A percentile compares a stretch with the other conserved stretches of the same genome.
Evolutionary conservation across 2,797 vertebrate species (phyloP).

Genomic region (Macropus fuliginosus): DNA sequence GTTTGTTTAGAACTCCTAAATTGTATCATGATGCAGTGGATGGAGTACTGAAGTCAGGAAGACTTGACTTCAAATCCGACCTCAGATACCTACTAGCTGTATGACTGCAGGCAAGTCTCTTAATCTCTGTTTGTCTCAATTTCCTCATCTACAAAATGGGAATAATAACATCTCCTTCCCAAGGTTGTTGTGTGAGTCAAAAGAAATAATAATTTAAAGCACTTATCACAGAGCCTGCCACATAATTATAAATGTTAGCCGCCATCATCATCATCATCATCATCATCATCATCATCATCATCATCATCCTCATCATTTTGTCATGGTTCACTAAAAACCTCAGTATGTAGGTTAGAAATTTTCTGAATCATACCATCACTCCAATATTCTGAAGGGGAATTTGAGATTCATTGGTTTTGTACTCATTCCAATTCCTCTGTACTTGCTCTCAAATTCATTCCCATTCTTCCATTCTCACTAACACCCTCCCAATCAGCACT

Average conservation of each 20-base stretch:
- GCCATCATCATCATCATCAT: too few relatives aligned
- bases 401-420: background rate
- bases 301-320: background rate
- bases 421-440: background rate
- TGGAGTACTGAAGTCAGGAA: background rate
- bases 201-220: background rate
- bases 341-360: background rate
- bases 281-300: background rate
- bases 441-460: background rate
- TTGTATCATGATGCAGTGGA: background rate
- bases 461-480: background rate
- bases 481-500: background rate
- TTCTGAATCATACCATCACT: background rate
- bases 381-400: background rate
- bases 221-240: background rate
- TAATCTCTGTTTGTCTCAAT: background rate
- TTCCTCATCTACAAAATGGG: background rate
- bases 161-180: background rate
- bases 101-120: background rate
- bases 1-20: constrained; percentile 1
- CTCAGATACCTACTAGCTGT: background rate
- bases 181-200: background rate
- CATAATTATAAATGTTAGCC: background rate
- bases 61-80: background rate
- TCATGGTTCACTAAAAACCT: background rate